Evolutionary conservation across 2,797 vertebrate genomes (phyloP), one percentile per base, ranked within the genome.

Genomic region (Pterois miles): DNA sequence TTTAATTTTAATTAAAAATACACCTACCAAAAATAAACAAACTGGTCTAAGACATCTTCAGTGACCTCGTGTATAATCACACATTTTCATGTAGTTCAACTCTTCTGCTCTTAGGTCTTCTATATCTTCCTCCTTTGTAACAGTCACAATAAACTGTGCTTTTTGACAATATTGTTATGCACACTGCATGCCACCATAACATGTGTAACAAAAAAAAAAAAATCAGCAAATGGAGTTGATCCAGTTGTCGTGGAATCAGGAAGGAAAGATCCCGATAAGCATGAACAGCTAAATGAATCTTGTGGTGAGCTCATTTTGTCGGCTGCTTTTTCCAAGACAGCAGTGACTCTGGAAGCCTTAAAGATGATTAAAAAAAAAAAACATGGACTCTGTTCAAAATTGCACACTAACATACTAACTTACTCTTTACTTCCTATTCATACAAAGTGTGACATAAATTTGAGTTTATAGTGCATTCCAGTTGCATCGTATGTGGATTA

Each of bases 321-420:
- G n/a, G n/a, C n/a, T 62, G 0, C 1, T 29, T n/a, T 23, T 62
- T 40, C 13, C 57, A 59, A 36, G 33, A n/a, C 38, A 40, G 7
- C 13, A 40, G 0, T 40, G 38, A 40, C 38, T 40, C 16, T 40
- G 38, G 38, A 33, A 33, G 29, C 25, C 14, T 5, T 58, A 20
- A 58, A 58, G n/a, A 23, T 38, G 34, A 22, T 60, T n/a, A n/a
- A n/a, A n/a, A n/a, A n/a, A n/a, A 23, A 60, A 4, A 60, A 38
- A 60, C 29, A 40, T 0, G 0, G 38, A 3, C 38, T 40, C 6
- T 13, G 38, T 0, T 40, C 38, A 3, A 40, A 40, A 40, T 40
- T 0, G 0, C 38, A 40, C 16, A 40, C 38, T 40, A 40, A 40
- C 14, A 16, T 0, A 43, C 40, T n/a, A n/a, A n/a, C n/a, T n/a